Evolutionary conservation across 2,797 vertebrate species (phyloP), one percentile per base, ranked within the genome.

Genomic region (Spea hammondii): DNA sequence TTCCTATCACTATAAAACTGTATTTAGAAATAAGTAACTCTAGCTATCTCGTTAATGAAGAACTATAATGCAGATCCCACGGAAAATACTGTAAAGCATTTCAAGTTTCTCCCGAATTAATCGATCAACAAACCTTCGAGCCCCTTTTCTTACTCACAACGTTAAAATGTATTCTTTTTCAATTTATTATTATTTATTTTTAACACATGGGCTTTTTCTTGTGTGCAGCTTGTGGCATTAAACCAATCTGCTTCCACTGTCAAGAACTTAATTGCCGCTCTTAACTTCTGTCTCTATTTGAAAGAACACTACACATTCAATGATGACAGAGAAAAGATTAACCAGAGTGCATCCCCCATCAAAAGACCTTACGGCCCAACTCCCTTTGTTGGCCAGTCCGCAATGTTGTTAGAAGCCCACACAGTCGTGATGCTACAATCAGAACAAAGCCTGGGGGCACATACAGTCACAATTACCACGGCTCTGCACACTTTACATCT

Each of bases 401-500:
- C 14, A 51, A 54, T 64, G 74, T 68, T 76, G 73, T 78, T 77
- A 82, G 79, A 73, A 82, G 75, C 69, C 75, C 74, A 82, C 79
- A 77, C 59, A 72, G 65, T 66, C 65, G 67, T 73, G 70, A 74
- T 65, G 79, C 65, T 60, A 74, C 82, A 84, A 83, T 84, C 76
- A 84, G 47, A 80, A 46, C 83, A 84, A 74, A 73, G 72, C 72
- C 84, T 69, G 82, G 72, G 59, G 66, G 85, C 89, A 87, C 88
- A 89, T 89, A 87, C 83, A 84, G 86, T 87, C 86, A 82, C 92
- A 92, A 93, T 93, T 91, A 90, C 90, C 88, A 82, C 85, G 84
- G 69, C 84, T 88, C 88, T 90, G 49, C 74, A 76, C 92, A 92
- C 89, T 93, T 85, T 84, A 73, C 71, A 72, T 83, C 79, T 83